Conservation (phyloP, 2,797 vertebrate genomes). For the Diceros bicornis region DNA sequence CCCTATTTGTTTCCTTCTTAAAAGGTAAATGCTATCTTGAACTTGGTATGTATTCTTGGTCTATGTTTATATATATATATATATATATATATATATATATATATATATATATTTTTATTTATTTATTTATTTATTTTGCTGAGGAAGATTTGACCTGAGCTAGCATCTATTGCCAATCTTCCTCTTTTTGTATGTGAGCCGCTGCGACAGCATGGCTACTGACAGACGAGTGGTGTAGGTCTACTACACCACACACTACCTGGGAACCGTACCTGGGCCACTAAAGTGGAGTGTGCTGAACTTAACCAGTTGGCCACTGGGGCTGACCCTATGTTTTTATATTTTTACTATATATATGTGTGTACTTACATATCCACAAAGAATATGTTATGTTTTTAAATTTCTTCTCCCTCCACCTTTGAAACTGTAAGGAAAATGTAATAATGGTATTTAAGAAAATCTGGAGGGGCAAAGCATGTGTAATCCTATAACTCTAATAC, state of each 20-base stretch:
- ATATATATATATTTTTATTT: too few species aligned
- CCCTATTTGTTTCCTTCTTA: background rate
- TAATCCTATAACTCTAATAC: background rate
- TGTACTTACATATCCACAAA: background rate
- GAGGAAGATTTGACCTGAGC: too few species aligned
- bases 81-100: too few species aligned
- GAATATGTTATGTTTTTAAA: background rate
- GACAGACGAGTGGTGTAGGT: too few species aligned
- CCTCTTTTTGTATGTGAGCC: too few species aligned
- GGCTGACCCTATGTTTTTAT: background rate
- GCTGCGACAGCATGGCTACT: too few species aligned
- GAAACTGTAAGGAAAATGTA: slow-evolving; percentile 1
- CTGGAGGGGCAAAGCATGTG: background rate
- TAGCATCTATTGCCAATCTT: too few species aligned
- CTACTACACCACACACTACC: too few species aligned
- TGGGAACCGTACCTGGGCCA: too few species aligned
- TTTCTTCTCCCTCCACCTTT: background rate
- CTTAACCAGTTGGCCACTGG: too few species aligned
- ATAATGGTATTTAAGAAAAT: slow-evolving; percentile 1
- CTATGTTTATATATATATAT: background rate
- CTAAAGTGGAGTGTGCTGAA: too few species aligned
- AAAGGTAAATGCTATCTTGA: slow-evolving; percentile 22
- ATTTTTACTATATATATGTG: background rate
- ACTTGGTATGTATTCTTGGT: background rate
- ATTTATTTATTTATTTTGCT: too few species aligned